Evolutionary conservation across 2,888 invertebrate species (phyloP), one percentile per base, ranked within the genome.

Genomic region (Erannis defoliaria): DNA sequence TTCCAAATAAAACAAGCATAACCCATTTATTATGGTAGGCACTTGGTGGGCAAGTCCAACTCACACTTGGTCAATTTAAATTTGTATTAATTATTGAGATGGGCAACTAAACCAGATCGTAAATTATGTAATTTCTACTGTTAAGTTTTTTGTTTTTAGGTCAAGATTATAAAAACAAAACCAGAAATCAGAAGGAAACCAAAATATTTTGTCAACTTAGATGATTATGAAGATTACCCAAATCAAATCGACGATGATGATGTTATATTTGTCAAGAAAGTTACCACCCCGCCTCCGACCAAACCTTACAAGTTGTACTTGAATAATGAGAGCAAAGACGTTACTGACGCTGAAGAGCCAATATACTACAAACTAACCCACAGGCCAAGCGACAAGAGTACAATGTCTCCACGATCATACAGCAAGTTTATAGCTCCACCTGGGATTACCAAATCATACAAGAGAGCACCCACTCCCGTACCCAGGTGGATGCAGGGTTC

Each of bases 231-330:
- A 49, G 76, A 80, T 0, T 77, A 84, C n/a, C 51, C 29, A n/a
- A 14, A 61, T 40, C 75, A 78, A 26, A 69, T 79, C 18, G 81
- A 86, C 33, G 83, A 85, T 19, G 83, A 88, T 71, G 91, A 92
- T 66, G 88, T 92, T 2, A 84, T 92, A 70, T 89, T 86, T 75
- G 84, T 93, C 0, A 88, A 86, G 68, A 87, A 86, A 74, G 80
- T 90, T 5, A 62, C 76, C 0, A 70, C 82, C 0, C 88, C 88
- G 0, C 77, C 85, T 6, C 78, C 84, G 0, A 42, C 68, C 0
- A 85, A 82, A 71, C 84, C 88, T 8, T 85, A 84, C 69, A 89
- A 84, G 68, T 86, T 73, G 61, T 84, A 86, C 62, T 59, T 82
- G 1, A 55, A 77, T 16, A 78, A 80, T 64, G 80, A 77, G n/a